Base-by-base conservation (phyloP, 2,888 invertebrate species). In the Cataglyphis albicans region DNA sequence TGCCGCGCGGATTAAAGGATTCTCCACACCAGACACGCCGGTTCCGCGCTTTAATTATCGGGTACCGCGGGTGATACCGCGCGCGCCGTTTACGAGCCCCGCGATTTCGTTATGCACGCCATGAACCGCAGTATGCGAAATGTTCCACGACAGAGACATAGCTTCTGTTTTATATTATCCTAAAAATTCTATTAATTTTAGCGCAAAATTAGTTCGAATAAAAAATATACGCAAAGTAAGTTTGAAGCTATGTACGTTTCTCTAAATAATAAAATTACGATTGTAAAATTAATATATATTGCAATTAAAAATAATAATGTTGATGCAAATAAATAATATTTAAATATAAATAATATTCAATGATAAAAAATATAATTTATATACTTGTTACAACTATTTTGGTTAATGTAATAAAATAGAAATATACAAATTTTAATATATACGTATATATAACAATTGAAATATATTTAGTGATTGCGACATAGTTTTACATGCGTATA, bases 1-100 rank as follows among this genome's bases (percentile, higher is more conserved):
- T 65, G 61, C 44, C 64, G 21, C 59, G n/a, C 52, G 59, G 70
- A 61, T 84, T 86, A 84, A 86, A 86, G 86, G 83, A 89, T 87
- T 87, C 80, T 74, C 84, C 89, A 85, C 87, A 84, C 82, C 63
- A 65, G 74, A 70, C 65, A 76, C 76, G 55, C 65, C 12, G 10
- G 76, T 41, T 38, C 55, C 82, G 64, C 74, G 63, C 67, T 85
- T 86, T 81, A 67, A 67, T 68, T 80, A 87, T 88, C 78, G 61
- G 64, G 64, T 25, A 63, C 38, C 64, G 64, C 63, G 64, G 64
- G 65, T 57, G 70, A 80, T 73, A 73, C 63, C 61, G 61, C 57
- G 78, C 68, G 65, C 68, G 44, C 61, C 72, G 81, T 41, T 75
- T 68, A 59, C 65, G 65, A 76, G 41, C 38, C 38, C 57, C 82